Base-by-base conservation (phyloP, 1,140 invertebrate genomes). In the Asbolus verrucosus region DNA sequence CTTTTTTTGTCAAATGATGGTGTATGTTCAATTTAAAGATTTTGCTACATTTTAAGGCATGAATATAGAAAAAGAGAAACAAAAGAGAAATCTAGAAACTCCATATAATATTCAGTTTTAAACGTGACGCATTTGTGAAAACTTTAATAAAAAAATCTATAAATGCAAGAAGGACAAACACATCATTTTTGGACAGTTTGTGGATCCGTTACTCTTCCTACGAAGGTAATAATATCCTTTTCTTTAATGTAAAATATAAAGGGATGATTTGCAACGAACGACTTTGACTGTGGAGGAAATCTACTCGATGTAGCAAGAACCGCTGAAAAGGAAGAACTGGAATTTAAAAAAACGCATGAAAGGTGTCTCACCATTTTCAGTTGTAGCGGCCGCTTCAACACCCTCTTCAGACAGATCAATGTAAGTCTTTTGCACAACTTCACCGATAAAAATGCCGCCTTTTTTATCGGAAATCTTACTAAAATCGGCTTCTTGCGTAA, bases 351-450 rank as follows among this genome's bases (percentile, higher is more conserved):
- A 30, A 30, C 33, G 11, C 24, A 4, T 27, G 24, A 8, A 4
- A 4, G 24, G 24, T 27, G 5, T 6, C 33, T n/a, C 3, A 36
- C 33, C 2, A 11, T 6, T 27, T 27, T 27, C 80, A 75, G 89
- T 88, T 13, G 86, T 85, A 39, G 85, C 88, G 62, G 87, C 87
- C 59, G 89, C 89, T 81, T 88, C 88, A 2, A 85, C 87, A n/a
- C 90, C 90, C 78, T 87, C 80, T 81, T 91, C 90, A 72, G 88
- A 85, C 1, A 92, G 85, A 73, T 90, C 85, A 59, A 92, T 85
- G 69, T 85, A 87, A 8, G 86, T 82, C 77, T 91, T 91, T 75
- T 91, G 90, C 1, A 87, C 81, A 0, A 75, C 73, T 8, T 76
- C 69, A 16, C 54, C 59, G 8, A 77, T 54, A 39, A 63, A 72